Conservation (phyloP, 2,888 invertebrate species). For the Fragum sueziense region DNA sequence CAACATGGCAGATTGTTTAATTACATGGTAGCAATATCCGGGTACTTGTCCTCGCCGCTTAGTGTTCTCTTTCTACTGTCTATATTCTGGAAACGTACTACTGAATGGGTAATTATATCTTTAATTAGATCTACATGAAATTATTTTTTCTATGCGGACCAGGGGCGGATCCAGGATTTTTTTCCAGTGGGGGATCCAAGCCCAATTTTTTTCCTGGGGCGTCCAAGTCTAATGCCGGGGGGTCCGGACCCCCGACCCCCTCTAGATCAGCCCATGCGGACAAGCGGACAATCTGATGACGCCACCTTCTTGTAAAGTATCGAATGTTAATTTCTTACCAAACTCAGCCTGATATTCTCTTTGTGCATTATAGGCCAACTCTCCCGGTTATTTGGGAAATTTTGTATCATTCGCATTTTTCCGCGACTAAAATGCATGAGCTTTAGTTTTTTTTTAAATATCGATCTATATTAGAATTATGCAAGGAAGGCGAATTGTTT, state of each 20-base stretch:
- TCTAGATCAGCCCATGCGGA: background rate
- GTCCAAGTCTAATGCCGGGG: background rate
- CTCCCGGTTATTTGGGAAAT: no score
- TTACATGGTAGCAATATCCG: constrained; percentile 73
- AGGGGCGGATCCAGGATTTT: background rate
- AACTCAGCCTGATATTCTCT: no score
- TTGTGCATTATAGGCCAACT: no score
- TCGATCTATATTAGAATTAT: no score
- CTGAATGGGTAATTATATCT: constrained; percentile 68
- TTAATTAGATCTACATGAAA: background rate
- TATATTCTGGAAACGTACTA: constrained; percentile 72
- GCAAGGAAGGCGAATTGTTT: no score
- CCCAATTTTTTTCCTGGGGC: background rate
- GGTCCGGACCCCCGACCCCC: background rate
- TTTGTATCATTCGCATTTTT: no score
- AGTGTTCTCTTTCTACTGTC: constrained; percentile 71
- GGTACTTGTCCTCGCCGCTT: constrained; percentile 73
- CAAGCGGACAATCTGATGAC: no score
- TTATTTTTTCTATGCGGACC: background rate
- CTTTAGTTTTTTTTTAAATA: no score
- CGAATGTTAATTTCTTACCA: no score
- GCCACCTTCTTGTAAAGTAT: background rate
- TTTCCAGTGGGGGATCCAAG: background rate
- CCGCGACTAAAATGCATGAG: no score
- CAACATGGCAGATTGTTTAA: constrained; percentile 73